These are phyloP conservation scores for Pomacea maculata DNA, from an alignment of 1,140 invertebrate species.

Conservation along the genomic window DNA sequence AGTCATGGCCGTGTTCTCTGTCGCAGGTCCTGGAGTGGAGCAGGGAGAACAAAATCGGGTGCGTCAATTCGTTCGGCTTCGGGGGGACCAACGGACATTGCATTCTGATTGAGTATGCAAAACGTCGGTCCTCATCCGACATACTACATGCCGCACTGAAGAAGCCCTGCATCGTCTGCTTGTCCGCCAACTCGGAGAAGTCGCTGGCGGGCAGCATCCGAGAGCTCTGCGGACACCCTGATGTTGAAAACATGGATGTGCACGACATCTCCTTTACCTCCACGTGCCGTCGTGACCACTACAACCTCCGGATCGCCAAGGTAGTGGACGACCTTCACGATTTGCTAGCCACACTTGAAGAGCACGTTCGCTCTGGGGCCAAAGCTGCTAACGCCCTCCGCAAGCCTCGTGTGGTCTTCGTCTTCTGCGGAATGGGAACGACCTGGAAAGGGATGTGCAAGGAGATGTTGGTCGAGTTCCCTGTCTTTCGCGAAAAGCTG, in stretches of 20 bases:
- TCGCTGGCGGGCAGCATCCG: conserved; percentile 24
- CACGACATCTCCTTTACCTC: conserved; percentile 36
- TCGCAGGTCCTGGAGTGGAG: conserved; percentile 58
- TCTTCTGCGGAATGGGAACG: conserved; percentile 49
- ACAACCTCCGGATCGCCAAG: conserved; percentile 17
- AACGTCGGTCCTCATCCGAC: conserved; percentile 32
- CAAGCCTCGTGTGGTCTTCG: conserved; percentile 31
- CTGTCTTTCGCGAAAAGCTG: conserved; percentile 27
- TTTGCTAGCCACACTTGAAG: background rate
- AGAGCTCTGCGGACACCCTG: conserved; percentile 12
- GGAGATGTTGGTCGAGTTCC: conserved; percentile 23
- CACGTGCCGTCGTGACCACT: conserved; percentile 34
- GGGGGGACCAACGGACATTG: conserved; percentile 52
- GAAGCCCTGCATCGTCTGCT: conserved; percentile 21
- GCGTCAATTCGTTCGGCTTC: conserved; percentile 55
- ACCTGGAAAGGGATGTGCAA: conserved; percentile 43
- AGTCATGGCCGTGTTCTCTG: background rate
- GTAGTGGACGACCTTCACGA: conserved; percentile 25
- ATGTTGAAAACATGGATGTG: conserved; percentile 15
- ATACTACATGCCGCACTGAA: background rate
- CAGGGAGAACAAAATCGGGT: conserved; percentile 23
- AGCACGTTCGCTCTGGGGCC: conserved; percentile 2
- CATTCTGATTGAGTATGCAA: conserved; percentile 29
- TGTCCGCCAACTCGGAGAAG: conserved; percentile 27
- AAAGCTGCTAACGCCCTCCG: background rate